A percentile compares a stretch with the other conserved stretches of the same genome.
Evolutionary conservation across 2,888 invertebrate genomes (phyloP).

Genomic region (Morpho achilles): DNA sequence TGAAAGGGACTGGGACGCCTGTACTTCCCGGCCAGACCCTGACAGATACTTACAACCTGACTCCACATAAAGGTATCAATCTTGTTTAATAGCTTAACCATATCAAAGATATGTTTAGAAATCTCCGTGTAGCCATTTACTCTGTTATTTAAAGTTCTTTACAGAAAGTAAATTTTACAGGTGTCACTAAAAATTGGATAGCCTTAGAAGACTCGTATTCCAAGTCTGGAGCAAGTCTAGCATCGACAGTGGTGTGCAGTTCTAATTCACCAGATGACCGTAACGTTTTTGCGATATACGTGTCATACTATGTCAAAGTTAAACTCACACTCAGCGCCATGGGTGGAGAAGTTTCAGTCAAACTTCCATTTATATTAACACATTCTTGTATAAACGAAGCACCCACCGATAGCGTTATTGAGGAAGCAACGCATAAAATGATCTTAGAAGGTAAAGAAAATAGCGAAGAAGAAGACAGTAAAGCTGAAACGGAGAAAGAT

Average conservation of each 20-base stretch:
- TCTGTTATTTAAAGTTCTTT: too few species aligned
- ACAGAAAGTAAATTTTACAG: slow-evolving; percentile 51
- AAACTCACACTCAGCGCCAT: slow-evolving; percentile 89
- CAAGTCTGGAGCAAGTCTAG: slow-evolving; percentile 81
- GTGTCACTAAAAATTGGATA: slow-evolving; percentile 93
- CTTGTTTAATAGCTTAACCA: too few species aligned
- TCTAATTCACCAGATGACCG: slow-evolving; percentile 83
- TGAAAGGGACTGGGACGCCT: slow-evolving; percentile 79
- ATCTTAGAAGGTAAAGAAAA: slow-evolving; percentile 70
- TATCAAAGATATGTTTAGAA: too few species aligned
- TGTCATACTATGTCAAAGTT: slow-evolving; percentile 94
- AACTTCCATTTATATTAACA: slow-evolving; percentile 88
- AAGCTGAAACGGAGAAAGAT: slow-evolving; percentile 54
- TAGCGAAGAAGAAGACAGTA: slow-evolving; percentile 65
- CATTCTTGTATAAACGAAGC: slow-evolving; percentile 85
- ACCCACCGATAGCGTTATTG: slow-evolving; percentile 73
- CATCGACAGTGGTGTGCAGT: slow-evolving; percentile 79
- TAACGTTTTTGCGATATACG: slow-evolving; percentile 94
- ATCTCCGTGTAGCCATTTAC: too few species aligned
- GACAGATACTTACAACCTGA: slow-evolving; percentile 82
- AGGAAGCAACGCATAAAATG: slow-evolving; percentile 69
- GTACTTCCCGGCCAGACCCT: slow-evolving; percentile 82
- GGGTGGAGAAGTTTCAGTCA: slow-evolving; percentile 88
- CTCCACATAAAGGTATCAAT: slow-evolving; percentile 80
- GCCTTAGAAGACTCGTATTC: slow-evolving; percentile 92